Conservation (phyloP, 2,797 vertebrate species). For the Myiotriccus ornatus region DNA sequence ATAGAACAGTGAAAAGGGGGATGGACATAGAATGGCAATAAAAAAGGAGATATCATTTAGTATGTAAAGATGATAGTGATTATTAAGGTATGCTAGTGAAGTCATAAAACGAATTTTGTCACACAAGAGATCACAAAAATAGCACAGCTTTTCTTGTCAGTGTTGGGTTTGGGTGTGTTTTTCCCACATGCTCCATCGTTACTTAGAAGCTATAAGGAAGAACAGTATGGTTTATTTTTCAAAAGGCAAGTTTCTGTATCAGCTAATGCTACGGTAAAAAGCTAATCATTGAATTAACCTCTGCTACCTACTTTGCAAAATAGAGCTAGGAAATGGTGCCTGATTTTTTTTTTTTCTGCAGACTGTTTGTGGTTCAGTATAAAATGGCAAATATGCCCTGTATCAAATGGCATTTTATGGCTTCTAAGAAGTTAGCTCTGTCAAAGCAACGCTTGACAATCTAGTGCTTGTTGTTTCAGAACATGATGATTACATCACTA, state of each 20-base stretch:
- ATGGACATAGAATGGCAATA: not conserved
- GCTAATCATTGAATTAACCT: slow-evolving; percentile 21
- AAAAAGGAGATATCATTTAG: not conserved
- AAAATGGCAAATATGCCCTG: not conserved
- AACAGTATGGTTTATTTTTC: not conserved
- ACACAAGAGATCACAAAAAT: not conserved
- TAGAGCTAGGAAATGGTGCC: not conserved
- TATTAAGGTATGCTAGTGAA: not conserved
- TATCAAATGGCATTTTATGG: not conserved
- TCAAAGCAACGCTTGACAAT: not conserved
- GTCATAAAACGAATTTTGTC: not conserved
- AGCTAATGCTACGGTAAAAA: not conserved
- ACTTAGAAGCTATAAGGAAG: not conserved
- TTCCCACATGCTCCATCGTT: not conserved
- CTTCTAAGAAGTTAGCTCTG: not conserved
- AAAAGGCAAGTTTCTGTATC: not conserved
- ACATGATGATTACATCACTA: not conserved
- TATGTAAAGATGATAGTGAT: not conserved
- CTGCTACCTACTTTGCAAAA: slow-evolving; percentile 38
- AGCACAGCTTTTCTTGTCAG: not conserved
- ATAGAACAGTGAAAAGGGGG: not conserved
- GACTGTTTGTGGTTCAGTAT: not conserved
- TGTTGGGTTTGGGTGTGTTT: not conserved
- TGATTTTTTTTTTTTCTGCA: slow-evolving; percentile 24
- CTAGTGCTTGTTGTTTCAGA: not conserved